Evolutionary conservation across 2,113 vertebrate species (phyloP).

Genomic region (Eurypyga helias): DNA sequence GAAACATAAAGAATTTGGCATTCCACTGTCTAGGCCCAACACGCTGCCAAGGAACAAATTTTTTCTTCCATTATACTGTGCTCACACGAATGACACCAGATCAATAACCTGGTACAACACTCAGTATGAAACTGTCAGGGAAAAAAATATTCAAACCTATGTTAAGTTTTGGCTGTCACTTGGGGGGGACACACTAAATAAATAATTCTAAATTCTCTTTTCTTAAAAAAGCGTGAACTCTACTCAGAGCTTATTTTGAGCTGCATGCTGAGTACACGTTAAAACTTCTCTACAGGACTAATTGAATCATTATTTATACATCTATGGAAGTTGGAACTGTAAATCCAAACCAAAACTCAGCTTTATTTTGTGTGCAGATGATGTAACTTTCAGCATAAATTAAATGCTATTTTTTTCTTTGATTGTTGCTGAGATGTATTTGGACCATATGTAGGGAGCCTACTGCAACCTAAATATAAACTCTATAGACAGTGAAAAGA

Average conservation of each 20-base stretch:
- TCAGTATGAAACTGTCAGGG: neutral
- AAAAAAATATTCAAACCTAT: neutral
- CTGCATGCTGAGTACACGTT: neutral
- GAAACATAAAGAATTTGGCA: neutral
- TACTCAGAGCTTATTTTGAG: neutral
- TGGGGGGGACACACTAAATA: neutral
- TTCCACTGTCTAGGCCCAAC: neutral
- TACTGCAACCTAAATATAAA: constrained; percentile 50
- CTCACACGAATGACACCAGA: neutral
- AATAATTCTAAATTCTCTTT: neutral
- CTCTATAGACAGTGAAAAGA: neutral
- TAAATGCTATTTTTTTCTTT: neutral
- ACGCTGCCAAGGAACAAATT: fast-evolving
- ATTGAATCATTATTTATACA: neutral
- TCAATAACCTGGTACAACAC: neutral
- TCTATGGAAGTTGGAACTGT: neutral
- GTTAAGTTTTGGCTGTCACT: neutral
- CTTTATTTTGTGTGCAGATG: neutral
- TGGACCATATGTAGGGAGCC: neutral
- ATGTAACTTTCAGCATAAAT: neutral
- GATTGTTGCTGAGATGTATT: constrained; percentile 4
- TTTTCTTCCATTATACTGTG: neutral
- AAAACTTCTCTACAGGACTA: neutral
- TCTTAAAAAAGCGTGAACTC: neutral
- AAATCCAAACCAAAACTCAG: constrained; percentile 30